These are phyloP conservation scores for Plestiodon gilberti DNA, from an alignment of 2,113 vertebrate species.

Conservation along the genomic window DNA sequence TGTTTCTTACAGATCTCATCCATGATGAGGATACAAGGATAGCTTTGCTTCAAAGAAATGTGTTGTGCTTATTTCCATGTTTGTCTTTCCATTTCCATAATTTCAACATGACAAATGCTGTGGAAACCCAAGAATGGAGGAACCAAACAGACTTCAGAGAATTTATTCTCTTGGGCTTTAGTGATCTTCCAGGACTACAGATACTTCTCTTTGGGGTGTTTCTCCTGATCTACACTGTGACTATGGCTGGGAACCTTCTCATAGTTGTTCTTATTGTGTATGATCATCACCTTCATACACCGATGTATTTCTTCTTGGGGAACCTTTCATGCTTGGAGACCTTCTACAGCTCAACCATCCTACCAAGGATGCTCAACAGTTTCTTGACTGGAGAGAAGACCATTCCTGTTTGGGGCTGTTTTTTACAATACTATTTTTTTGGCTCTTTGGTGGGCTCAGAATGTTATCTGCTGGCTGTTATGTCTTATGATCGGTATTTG, in stretches of 20 bases:
- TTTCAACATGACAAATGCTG: neutral
- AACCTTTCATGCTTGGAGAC: conserved; percentile 42
- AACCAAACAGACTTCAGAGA: neutral
- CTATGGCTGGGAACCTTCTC: conserved; percentile 17
- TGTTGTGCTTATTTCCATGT: neutral
- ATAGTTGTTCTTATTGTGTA: conserved; percentile 15
- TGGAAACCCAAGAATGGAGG: neutral
- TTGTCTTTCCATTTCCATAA: neutral
- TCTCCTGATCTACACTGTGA: conserved; percentile 15
- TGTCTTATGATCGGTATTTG: conserved; percentile 44
- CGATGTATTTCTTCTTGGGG: conserved; percentile 42
- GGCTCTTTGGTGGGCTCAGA: conserved; percentile 41
- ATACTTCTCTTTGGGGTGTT: neutral
- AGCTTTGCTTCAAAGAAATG: neutral
- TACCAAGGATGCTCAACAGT: conserved; percentile 34
- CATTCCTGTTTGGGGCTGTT: conserved; percentile 28
- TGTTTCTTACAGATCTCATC: neutral
- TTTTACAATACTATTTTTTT: conserved; percentile 44
- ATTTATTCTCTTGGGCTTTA: conserved; percentile 25
- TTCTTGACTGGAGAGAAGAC: conserved; percentile 28
- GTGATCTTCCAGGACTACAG: neutral
- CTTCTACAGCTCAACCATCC: conserved; percentile 40
- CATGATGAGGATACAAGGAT: neutral
- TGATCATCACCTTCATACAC: conserved; percentile 32
- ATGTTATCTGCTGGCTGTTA: conserved; percentile 40